Percentiles rank a stretch among this genome's conserved stretches.
phyloP scores from a whole-genome alignment of 1,140 invertebrate genomes.

The Patella vulgata region DNA sequence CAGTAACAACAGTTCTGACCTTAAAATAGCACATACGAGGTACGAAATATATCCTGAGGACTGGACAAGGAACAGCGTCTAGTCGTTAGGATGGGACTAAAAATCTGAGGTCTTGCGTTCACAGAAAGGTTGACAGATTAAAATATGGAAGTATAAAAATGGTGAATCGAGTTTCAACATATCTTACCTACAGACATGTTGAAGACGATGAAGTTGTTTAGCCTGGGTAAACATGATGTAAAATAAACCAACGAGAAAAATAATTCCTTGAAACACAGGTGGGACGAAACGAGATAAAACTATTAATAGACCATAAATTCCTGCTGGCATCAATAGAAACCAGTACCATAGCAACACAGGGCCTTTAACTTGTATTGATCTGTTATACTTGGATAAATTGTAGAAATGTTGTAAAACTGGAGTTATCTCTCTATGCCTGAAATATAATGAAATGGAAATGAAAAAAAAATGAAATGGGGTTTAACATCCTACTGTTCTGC shows the following conservation, averaged over 20 bases:
- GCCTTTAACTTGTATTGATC: conserved; percentile 18
- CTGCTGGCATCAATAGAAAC: conserved; percentile 39
- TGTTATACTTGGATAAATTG: conserved; percentile 13
- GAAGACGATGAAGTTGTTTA: conserved; percentile 43
- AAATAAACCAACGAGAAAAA: conserved; percentile 28
- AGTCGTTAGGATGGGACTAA: too few relatives aligned
- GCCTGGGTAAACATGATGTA: conserved; percentile 18
- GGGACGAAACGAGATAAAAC: conserved; percentile 21
- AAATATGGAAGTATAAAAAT: too few relatives aligned
- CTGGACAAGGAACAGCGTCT: too few relatives aligned
- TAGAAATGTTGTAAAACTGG: conserved; percentile 31
- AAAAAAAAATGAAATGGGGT: background rate
- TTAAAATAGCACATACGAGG: too few relatives aligned
- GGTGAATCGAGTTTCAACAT: too few relatives aligned
- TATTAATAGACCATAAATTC: conserved; percentile 27
- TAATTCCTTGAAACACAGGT: conserved; percentile 34
- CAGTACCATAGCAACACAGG: conserved; percentile 46
- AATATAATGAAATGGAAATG: conserved; percentile 18
- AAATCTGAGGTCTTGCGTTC: too few relatives aligned
- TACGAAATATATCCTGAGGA: too few relatives aligned
- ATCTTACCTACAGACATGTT: conserved; percentile 49
- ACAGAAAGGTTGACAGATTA: too few relatives aligned
- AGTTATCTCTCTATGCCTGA: conserved; percentile 42
- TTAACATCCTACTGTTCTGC: too few relatives aligned
- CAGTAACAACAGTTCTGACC: too few relatives aligned